Conservation (phyloP, 2,888 invertebrate species). For the Entomobrya proxima region DNA sequence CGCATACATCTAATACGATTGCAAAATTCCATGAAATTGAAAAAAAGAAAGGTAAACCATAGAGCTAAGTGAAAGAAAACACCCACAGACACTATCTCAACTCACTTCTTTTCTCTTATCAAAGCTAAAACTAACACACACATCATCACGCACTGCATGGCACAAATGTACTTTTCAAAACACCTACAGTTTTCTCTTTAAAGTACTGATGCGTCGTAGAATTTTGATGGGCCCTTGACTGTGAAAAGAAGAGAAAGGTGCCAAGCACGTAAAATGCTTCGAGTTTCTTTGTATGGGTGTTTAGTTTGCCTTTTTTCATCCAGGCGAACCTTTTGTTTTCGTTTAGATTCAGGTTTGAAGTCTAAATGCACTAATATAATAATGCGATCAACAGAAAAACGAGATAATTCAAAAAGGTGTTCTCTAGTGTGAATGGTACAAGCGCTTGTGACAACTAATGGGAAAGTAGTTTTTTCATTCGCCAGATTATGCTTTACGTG, state of each 20-base stretch:
- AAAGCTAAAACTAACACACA: constrained; percentile 53
- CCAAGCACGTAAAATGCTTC: constrained; percentile 1
- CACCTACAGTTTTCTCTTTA: background rate
- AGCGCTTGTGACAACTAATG: background rate
- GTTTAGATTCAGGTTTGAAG: constrained; percentile 27
- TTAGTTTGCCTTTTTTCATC: background rate
- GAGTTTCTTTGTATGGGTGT: background rate
- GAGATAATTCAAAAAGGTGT: constrained; percentile 5
- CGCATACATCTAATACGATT: constrained; percentile 36
- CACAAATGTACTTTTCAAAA: background rate
- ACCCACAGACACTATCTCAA: constrained; percentile 39
- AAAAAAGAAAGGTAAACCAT: constrained; percentile 57
- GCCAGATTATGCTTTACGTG: background rate
- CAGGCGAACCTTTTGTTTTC: constrained; percentile 45
- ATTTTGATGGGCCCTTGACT: background rate
- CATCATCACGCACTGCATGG: background rate
- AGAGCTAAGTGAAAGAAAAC: constrained; percentile 63
- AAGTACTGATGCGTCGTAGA: background rate
- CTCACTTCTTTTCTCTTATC: constrained; percentile 30
- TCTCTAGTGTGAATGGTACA: constrained; percentile 15
- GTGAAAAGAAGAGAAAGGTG: constrained; percentile 22
- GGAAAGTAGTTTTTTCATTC: background rate
- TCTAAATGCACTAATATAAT: constrained; percentile 30
- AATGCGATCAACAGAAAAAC: constrained; percentile 5
- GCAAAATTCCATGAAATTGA: constrained; percentile 33